These are phyloP conservation scores for Pachyrhynchus sulphureomaculatus DNA, from an alignment of 1,140 invertebrate genomes.

Conservation along the genomic window DNA sequence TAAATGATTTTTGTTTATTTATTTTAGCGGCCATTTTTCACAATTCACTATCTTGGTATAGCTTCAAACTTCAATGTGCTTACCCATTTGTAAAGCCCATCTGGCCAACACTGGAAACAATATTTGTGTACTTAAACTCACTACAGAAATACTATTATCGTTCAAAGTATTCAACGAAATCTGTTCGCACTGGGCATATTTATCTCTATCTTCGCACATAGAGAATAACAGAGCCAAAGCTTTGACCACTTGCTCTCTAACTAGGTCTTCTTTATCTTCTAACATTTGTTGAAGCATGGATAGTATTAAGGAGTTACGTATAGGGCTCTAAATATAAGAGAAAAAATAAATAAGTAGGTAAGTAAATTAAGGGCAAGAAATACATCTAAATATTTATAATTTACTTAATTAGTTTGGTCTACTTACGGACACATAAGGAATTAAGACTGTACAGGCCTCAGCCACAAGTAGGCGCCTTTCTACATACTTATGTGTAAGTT, in stretches of 20 bases:
- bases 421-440: slow-evolving; percentile 59
- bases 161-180: slow-evolving; percentile 58
- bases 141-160: slow-evolving; percentile 57
- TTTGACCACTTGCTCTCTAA: slow-evolving; percentile 63
- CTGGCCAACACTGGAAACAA: slow-evolving; percentile 61
- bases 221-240: slow-evolving; percentile 66
- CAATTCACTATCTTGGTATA: too few species aligned
- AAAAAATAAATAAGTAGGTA: background rate
- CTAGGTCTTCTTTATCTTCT: slow-evolving; percentile 69
- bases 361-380: slow-evolving; percentile 52
- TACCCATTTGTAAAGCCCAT: slow-evolving; percentile 58
- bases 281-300: slow-evolving; percentile 78
- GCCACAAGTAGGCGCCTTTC: slow-evolving; percentile 71
- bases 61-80: background rate
- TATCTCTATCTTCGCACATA: slow-evolving; percentile 67
- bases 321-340: slow-evolving; percentile 51
- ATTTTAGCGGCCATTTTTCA: too few species aligned
- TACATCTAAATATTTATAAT: too few species aligned
- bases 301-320: slow-evolving; percentile 69
- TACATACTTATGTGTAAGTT: slow-evolving; percentile 71
- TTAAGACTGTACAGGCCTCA: slow-evolving; percentile 70
- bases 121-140: slow-evolving; percentile 52
- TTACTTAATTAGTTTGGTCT: background rate
- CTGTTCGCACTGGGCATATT: slow-evolving; percentile 66
- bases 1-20: too few species aligned